Evolutionary conservation across 1,140 invertebrate species (phyloP), one percentile per base, ranked within the genome.

Genomic region (Steinernema khuongi): DNA sequence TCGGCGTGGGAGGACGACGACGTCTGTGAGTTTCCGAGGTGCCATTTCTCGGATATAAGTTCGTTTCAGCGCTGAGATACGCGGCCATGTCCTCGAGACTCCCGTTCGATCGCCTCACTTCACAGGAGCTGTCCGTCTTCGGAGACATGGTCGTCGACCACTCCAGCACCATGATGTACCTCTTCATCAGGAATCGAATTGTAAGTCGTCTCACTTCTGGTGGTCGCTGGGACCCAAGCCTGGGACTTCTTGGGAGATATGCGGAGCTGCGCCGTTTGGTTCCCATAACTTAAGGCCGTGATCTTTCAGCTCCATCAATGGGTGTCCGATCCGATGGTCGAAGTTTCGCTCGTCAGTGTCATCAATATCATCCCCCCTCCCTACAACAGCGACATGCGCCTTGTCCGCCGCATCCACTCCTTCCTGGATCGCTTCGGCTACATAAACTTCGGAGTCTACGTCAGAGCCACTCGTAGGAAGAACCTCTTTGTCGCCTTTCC

Each of bases 371-470:
- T 85, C 18, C 75, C 74, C 36, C 26, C 43, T 4, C 87, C 87
- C 0, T 97, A 93, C 81, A 95, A 96, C 85, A 94, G 92, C 85
- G 93, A 97, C 87, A 89, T 90, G 29, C 89, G 90, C 4, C 86
- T 98, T 0, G 89, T 96, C 1, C 89, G 90, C 81, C 88, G 94
- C 79, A 90, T 95, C 68, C 93, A 95, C 88, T 91, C 92, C 0
- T 99, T 94, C 86, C 87, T 99, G 7, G 93, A 98, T 83, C 89
- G 96, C 73, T 93, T 97, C 87, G 94, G 96, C 4, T 96, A 93
- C 81, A 97, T 99, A 67, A 99, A 99, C 87, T 99, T 95, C 90
- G 96, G 96, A 0, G 91, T 97, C 28, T 98, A 94, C 85, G 94
- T 96, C 86, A 88, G 93, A 69, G 83, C 93, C 0, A 92, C 85